These are phyloP conservation scores for Saturnia pavonia DNA, from an alignment of 2,888 invertebrate species.

Conservation along the genomic window DNA sequence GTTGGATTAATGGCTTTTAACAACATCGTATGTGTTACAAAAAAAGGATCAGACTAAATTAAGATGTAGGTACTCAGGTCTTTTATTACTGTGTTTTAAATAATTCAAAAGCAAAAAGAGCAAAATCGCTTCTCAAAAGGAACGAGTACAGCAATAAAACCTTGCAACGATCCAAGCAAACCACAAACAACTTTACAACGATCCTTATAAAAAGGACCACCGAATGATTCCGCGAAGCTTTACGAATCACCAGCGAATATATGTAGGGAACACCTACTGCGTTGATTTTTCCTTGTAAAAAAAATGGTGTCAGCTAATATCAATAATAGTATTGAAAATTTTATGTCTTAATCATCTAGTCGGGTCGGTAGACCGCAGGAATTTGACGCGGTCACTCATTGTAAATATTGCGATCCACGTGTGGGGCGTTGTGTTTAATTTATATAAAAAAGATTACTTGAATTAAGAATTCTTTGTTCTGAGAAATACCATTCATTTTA, in stretches of 20 bases:
- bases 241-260: background rate
- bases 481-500: too few relatives aligned
- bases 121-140: constrained; percentile 11
- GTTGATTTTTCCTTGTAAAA: constrained; percentile 9
- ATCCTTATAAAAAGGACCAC: constrained; percentile 29
- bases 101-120: background rate
- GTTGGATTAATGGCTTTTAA: background rate
- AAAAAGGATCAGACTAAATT: background rate
- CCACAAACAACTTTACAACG: background rate
- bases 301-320: constrained; percentile 6
- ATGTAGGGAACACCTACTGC: constrained; percentile 8
- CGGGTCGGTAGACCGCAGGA: constrained; percentile 5
- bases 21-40: background rate
- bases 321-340: background rate
- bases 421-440: background rate
- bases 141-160: constrained; percentile 5
- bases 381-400: background rate
- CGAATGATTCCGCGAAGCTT: constrained; percentile 28
- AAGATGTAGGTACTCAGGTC: background rate
- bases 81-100: background rate
- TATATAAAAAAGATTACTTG: background rate
- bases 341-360: constrained; percentile 14
- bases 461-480: background rate
- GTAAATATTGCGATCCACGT: background rate
- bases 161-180: constrained; percentile 3